Base-by-base conservation (phyloP, 2,888 invertebrate species). In the Lutraria lutraria region DNA sequence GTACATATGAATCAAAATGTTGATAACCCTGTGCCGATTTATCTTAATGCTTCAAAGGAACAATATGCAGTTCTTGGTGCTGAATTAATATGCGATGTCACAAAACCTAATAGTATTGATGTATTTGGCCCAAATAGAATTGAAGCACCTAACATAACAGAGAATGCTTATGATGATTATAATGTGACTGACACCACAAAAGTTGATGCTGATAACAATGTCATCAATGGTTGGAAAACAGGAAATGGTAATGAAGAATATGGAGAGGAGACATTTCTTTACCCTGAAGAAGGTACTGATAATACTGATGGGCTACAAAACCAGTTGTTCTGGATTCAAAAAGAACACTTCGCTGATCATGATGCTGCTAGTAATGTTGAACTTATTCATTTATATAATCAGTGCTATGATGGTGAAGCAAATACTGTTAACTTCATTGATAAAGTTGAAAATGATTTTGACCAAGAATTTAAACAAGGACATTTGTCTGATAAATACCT, bases 181-280 rank as follows among this genome's bases (percentile, higher is more conserved):
- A 25, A 25, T 25, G 8, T 25, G 25, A 68, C 63, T 68, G 25
- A 68, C 25, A 8, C 25, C 0, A 8, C 4, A 25, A n/a, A 68
- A 25, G n/a, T 25, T 25, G 0, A 68, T 68, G 63, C 25, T n/a
- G 63, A 3, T 12, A 12, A 4, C 25, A 25, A 68, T 13, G 12
- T 25, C 0, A 68, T 25, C n/a, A 13, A 68, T 25, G 63, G 25
- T n/a, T 0, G 12, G 63, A 63, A 68, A 43, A 68, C n/a, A 10
- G n/a, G 10, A 68, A 25, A 68, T 68, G 13, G 12, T 25, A 25
- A 25, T 25, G 25, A 10, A 3, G 21, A 8, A 25, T 12, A 31
- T 34, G 34, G 19, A 31, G 76, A 76, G 31, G 76, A 76, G 34
- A 76, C 76, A 76, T 76, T 76, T 76, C 76, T 76, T 31, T 76